Conservation (phyloP, 2,888 invertebrate genomes). For the Harpagoxenus sublaevis region DNA sequence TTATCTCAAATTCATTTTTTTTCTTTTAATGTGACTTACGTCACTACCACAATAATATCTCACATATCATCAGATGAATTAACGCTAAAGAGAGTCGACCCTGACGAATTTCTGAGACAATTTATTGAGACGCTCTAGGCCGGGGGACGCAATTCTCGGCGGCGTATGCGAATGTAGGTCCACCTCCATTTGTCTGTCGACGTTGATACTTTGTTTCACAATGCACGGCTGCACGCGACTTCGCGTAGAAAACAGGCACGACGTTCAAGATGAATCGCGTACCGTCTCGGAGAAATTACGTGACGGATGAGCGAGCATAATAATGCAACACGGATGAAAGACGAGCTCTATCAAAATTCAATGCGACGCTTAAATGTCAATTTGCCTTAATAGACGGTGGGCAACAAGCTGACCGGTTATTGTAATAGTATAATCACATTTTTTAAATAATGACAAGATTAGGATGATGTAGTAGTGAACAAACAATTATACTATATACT, state of each 20-base stretch:
- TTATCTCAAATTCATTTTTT: not conserved
- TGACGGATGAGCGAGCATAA: constrained; percentile 30
- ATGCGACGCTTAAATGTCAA: constrained; percentile 14
- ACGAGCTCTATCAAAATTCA: constrained; percentile 15
- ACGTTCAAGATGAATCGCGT: constrained; percentile 38
- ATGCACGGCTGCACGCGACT: constrained; percentile 38
- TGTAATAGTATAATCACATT: not conserved
- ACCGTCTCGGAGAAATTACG: constrained; percentile 22
- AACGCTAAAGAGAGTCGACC: constrained; percentile 3
- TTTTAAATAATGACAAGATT: constrained; percentile 16
- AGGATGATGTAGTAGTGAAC: not conserved
- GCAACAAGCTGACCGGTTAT: not conserved
- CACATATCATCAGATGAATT: constrained; percentile 40
- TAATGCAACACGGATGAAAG: constrained; percentile 28
- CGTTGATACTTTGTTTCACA: constrained; percentile 43
- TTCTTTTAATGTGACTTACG: not conserved
- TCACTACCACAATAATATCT: constrained; percentile 14
- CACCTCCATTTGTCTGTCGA: constrained; percentile 75
- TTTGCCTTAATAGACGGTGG: constrained; percentile 7
- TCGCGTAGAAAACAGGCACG: constrained; percentile 23
- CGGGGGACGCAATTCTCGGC: constrained; percentile 64
- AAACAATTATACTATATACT: not conserved
- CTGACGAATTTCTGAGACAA: constrained; percentile 66
- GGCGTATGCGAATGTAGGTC: constrained; percentile 73
- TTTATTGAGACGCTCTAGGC: constrained; percentile 65